These are phyloP conservation scores for Goniozus legneri DNA, from an alignment of 1,140 invertebrate species.

Conservation along the genomic window DNA sequence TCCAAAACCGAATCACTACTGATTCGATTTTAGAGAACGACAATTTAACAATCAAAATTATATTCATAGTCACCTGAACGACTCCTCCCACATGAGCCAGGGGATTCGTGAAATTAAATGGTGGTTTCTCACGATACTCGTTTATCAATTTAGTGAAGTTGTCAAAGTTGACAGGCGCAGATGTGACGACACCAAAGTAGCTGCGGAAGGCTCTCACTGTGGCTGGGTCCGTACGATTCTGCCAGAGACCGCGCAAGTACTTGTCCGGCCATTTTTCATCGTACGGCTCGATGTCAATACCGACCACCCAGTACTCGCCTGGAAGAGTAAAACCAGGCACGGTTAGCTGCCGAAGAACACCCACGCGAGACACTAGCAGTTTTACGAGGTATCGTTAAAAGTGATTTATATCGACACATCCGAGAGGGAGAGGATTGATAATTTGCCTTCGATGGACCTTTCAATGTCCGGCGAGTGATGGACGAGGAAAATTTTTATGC, in stretches of 20 bases:
- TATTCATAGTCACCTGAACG: conserved; percentile 41
- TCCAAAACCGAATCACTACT: too few species aligned
- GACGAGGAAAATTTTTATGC: too few species aligned
- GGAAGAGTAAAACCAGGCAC: too few species aligned
- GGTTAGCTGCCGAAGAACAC: too few species aligned
- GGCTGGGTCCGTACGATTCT: conserved; percentile 58
- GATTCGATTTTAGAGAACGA: too few species aligned
- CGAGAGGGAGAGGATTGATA: too few species aligned
- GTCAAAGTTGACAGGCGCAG: conserved; percentile 67
- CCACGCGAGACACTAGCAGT: too few species aligned
- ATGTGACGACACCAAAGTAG: conserved; percentile 72
- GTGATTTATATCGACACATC: too few species aligned
- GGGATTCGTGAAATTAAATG: conserved; percentile 83
- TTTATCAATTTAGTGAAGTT: conserved; percentile 76
- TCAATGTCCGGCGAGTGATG: too few species aligned
- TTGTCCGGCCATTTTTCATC: conserved; percentile 69
- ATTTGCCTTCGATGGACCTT: too few species aligned
- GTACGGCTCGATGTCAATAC: conserved; percentile 86
- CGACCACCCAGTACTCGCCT: conserved; percentile 88
- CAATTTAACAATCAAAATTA: conserved; percentile 13
- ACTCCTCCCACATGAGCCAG: conserved; percentile 62
- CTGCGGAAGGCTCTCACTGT: conserved; percentile 63
- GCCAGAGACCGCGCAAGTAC: conserved; percentile 71
- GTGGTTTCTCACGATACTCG: conserved; percentile 71
- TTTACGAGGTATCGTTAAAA: too few species aligned